phyloP scores from a whole-genome alignment of 2,888 invertebrate species.

The Magallana nippona region DNA sequence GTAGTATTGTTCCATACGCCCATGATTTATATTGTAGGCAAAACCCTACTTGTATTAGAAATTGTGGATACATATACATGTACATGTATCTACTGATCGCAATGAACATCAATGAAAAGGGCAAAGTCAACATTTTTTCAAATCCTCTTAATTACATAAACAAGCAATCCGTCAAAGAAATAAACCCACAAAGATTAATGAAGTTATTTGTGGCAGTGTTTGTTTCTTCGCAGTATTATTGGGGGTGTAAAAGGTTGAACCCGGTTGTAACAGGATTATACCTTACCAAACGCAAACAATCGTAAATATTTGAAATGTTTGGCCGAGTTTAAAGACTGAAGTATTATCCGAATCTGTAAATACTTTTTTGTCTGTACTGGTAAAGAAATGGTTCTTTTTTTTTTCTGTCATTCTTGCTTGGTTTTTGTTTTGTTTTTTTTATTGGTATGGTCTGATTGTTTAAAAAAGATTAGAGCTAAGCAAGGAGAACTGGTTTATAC shows the following conservation, averaged over 20 bases:
- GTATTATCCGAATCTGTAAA: background rate
- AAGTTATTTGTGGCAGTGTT: background rate
- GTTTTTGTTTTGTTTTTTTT: background rate
- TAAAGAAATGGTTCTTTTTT: background rate
- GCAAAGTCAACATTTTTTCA: background rate
- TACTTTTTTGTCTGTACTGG: slow-evolving; percentile 13
- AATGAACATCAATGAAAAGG: no score
- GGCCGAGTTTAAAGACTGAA: background rate
- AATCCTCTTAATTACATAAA: background rate
- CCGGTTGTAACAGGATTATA: background rate
- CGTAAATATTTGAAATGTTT: slow-evolving; percentile 22
- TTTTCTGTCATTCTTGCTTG: background rate
- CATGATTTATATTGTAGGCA: no score
- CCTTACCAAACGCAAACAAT: background rate
- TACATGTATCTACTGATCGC: no score
- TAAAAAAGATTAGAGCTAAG: background rate
- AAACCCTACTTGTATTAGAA: no score
- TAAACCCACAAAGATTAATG: slow-evolving; percentile 13
- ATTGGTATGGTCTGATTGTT: background rate
- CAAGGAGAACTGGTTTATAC: background rate
- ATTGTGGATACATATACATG: no score
- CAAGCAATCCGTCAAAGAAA: background rate
- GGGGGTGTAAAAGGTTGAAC: background rate
- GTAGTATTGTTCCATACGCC: no score
- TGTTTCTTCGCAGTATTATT: background rate